Conservation (phyloP, 2,113 vertebrate species). For the Motacilla tschutschensis region DNA sequence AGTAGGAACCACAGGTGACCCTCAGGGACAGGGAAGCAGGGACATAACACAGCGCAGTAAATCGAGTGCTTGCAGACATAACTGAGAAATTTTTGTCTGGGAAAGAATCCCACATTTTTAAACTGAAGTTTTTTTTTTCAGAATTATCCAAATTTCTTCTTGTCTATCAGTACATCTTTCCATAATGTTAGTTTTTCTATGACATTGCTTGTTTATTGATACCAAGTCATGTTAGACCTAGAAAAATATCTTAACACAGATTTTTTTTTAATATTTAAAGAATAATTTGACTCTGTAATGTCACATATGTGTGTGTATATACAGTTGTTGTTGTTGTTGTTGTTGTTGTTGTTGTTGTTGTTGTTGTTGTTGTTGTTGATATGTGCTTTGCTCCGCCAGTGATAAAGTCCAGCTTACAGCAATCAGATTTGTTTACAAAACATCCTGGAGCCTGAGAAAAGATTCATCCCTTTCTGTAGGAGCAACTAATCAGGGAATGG, state of each 20-base stretch:
- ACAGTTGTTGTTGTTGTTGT: no score
- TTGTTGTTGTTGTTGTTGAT: background rate
- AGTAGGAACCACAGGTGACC: background rate
- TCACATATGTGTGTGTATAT: background rate
- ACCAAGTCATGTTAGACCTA: background rate
- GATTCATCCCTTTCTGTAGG: background rate
- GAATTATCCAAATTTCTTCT: background rate
- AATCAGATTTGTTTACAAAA: background rate
- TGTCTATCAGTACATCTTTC: background rate
- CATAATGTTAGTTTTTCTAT: background rate
- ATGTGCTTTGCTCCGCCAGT: fast-evolving
- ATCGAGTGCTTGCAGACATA: background rate
- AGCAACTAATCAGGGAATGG: background rate
- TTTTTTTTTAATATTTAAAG: background rate
- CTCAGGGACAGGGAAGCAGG: background rate
- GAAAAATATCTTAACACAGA: background rate
- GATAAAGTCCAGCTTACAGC: background rate
- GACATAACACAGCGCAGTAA: background rate
- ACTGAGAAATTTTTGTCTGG: background rate
- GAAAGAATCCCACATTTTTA: background rate
- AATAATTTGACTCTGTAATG: background rate
- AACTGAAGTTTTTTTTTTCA: background rate
- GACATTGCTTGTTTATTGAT: background rate
- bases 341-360: no score
- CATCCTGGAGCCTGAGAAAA: background rate